Conservation (phyloP, 2,797 vertebrate genomes). For the Triplophysa bombifrons region DNA sequence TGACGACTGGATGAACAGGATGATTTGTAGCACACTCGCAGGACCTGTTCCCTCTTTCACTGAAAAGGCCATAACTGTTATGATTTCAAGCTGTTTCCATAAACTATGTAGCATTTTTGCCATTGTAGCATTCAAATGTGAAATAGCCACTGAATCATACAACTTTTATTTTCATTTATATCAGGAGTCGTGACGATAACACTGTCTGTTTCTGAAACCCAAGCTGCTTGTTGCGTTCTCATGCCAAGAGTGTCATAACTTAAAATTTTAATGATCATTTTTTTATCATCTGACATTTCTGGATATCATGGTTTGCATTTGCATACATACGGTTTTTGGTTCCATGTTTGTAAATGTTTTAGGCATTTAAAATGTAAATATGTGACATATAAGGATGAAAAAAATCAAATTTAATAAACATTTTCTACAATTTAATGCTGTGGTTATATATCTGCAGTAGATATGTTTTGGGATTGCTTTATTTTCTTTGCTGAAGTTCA, state of each 20-base stretch:
- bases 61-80: constrained; percentile 64
- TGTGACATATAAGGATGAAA: constrained; percentile 74
- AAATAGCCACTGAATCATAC: constrained; percentile 60
- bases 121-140: constrained; percentile 78
- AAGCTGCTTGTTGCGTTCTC: constrained; percentile 73
- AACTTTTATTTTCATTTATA: constrained; percentile 59
- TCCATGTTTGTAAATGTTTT: constrained; percentile 62
- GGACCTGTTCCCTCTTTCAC: constrained; percentile 54
- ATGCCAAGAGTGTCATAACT: constrained; percentile 55
- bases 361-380: constrained; percentile 63
- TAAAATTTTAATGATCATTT: constrained; percentile 51
- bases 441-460: constrained; percentile 48
- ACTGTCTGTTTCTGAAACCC: constrained; percentile 59
- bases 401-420: constrained; percentile 61
- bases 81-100: constrained; percentile 63
- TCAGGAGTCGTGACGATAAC: constrained; percentile 49
- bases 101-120: constrained; percentile 79
- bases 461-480: constrained; percentile 14
- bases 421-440: constrained; percentile 61
- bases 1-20: constrained; percentile 43
- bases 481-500: background rate
- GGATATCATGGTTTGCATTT: constrained; percentile 49
- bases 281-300: constrained; percentile 48
- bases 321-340: constrained; percentile 51
- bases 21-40: constrained; percentile 58